Conservation (phyloP, 2,797 vertebrate species). For the Sciurus carolinensis region DNA sequence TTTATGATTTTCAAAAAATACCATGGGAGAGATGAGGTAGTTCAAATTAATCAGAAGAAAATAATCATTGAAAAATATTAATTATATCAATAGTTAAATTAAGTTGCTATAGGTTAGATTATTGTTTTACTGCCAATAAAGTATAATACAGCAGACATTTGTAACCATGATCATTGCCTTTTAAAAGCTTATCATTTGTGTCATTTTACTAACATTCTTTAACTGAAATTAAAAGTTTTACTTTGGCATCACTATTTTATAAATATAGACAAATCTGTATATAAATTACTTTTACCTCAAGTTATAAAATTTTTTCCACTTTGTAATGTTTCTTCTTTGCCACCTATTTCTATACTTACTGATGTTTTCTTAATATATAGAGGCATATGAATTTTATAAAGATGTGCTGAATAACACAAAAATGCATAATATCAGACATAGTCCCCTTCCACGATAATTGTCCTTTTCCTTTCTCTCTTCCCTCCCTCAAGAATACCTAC, state of each 20-base stretch:
- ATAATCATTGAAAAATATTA: slow-evolving; percentile 14
- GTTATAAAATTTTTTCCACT: slow-evolving; percentile 26
- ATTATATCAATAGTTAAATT: neutral
- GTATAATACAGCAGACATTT: neutral
- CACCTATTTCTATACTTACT: neutral
- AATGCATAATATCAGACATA: neutral
- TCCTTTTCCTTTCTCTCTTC: neutral
- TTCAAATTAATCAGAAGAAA: slow-evolving; percentile 52
- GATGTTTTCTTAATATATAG: neutral
- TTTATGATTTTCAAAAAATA: slow-evolving; percentile 30
- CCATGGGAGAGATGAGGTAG: neutral
- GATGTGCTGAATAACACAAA: neutral
- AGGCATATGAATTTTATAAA: slow-evolving; percentile 22
- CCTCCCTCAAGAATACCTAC: neutral
- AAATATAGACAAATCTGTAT: neutral
- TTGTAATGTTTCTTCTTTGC: slow-evolving; percentile 48
- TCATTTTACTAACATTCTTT: slow-evolving; percentile 40
- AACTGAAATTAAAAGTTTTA: slow-evolving; percentile 40
- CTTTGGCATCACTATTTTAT: slow-evolving; percentile 21
- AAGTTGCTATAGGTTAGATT: neutral
- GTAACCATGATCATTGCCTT: neutral
- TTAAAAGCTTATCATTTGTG: neutral
- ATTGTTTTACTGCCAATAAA: slow-evolving; percentile 7
- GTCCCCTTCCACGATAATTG: neutral
- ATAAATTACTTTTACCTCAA: slow-evolving; percentile 26